Base-by-base conservation (phyloP, 2,113 vertebrate species). In the Pseudolaguvia tuberculata region DNA sequence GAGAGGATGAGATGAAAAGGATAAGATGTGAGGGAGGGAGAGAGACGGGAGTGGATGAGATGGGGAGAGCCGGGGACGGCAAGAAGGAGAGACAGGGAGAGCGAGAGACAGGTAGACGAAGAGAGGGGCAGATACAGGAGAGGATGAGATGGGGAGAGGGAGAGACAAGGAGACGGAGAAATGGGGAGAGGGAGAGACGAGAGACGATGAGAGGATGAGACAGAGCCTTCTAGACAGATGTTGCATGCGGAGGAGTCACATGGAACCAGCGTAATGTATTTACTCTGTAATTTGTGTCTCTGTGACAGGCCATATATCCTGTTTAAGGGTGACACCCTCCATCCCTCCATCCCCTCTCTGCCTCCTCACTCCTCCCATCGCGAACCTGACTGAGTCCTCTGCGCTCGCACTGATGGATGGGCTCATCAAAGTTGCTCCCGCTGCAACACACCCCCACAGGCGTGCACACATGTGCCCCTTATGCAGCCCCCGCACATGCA, bases 241-340 rank as follows among this genome's bases (percentile, higher is more conserved):
- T 88, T 85, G 85, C 84, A 4, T 17, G 74, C 29, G 78, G 87
- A 87, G 85, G 84, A 85, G 85, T 82, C 83, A 81, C 85, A 86
- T 39, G 45, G 63, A 87, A 85, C 84, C 85, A 82, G 83, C 75
- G 86, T 91, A 91, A 91, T 91, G 89, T 91, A 90, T 90, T 91
- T 91, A 90, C 89, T 87, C 85, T 89, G 88, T 91, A 91, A 91
- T 91, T 90, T 91, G 90, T 89, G 89, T 90, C 88, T 88, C 88
- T 82, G 85, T 82, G 83, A 88, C 88, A 87, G 88, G 84, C 88
- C 87, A 91, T 91, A 90, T 89, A 91, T 91, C 88, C 90, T 89
- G 89, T 91, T 91, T 91, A 91, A 87, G 89, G 90, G 85, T 90
- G 90, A 90, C 90, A 90, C 88, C 85, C 88, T 72, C 55, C 27